Evolutionary conservation across 2,113 vertebrate genomes (phyloP).

Genomic region (Ochotona princeps): DNA sequence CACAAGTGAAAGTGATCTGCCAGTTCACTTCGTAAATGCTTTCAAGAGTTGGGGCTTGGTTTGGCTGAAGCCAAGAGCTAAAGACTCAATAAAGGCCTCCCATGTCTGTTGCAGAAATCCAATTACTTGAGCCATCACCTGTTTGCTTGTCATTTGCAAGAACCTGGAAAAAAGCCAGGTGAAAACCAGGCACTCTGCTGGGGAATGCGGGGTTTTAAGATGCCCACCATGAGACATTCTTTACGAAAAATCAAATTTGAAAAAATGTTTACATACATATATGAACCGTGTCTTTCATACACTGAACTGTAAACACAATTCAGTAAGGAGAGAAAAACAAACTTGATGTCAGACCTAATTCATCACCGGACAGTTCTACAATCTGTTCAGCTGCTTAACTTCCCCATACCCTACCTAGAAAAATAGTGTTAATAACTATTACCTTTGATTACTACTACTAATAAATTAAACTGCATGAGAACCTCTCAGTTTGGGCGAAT

Average conservation of each 20-base stretch:
- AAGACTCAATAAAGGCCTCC: too few relatives aligned
- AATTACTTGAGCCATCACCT: too few relatives aligned
- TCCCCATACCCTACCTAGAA: conserved; percentile 22
- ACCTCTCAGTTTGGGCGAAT: not conserved
- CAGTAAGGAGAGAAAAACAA: not conserved
- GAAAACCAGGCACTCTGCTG: too few relatives aligned
- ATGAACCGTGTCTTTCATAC: not conserved
- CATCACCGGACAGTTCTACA: conserved; percentile 9
- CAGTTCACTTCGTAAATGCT: too few relatives aligned
- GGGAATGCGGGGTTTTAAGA: too few relatives aligned
- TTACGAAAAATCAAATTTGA: not conserved
- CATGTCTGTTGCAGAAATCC: too few relatives aligned
- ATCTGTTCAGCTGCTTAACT: conserved; percentile 38
- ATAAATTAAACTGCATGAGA: conserved; percentile 33
- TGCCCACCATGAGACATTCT: not conserved
- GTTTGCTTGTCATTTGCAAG: too few relatives aligned
- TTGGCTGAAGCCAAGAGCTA: too few relatives aligned
- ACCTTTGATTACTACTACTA: conserved; percentile 37
- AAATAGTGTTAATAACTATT: conserved; percentile 29
- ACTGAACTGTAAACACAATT: conserved; percentile 34
- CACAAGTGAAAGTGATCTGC: too few relatives aligned
- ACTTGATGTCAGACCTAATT: conserved; percentile 36
- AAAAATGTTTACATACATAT: conserved; percentile 52
- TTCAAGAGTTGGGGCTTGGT: too few relatives aligned
- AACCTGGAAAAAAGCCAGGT: too few relatives aligned